These are phyloP conservation scores for Anser brachyrhynchus DNA, from an alignment of 2,113 vertebrate genomes.

Conservation along the genomic window DNA sequence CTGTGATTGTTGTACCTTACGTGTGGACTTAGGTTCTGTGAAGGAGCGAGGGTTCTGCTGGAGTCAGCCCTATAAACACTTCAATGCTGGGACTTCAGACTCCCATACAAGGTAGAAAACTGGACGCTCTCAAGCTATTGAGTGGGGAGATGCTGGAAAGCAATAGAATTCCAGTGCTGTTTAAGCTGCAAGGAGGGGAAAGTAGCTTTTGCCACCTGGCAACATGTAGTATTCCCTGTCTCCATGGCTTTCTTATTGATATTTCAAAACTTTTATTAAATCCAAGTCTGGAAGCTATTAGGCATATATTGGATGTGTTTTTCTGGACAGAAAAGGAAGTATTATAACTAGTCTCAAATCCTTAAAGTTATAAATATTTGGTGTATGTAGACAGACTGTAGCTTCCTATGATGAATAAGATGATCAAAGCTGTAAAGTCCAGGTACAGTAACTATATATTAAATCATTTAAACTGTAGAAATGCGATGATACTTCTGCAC, in stretches of 20 bases:
- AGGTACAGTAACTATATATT: background rate
- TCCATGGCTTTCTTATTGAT: background rate
- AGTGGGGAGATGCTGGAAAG: background rate
- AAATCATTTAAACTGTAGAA: background rate
- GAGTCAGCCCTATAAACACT: background rate
- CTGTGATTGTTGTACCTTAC: background rate
- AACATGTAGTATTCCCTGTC: background rate
- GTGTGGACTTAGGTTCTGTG: background rate
- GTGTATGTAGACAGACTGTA: background rate
- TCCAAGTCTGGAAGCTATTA: background rate
- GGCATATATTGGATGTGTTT: background rate
- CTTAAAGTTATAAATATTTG: background rate
- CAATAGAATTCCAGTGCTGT: background rate
- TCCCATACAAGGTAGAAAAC: background rate
- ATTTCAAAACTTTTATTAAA: background rate
- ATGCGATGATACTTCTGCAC: background rate
- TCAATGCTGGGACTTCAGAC: background rate
- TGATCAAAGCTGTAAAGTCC: background rate
- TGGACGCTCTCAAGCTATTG: background rate
- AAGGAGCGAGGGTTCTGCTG: background rate
- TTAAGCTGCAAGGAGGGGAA: background rate
- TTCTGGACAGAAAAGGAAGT: background rate
- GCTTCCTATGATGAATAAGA: background rate
- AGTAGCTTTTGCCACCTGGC: background rate
- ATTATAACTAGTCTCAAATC: background rate